phyloP scores from a whole-genome alignment of 2,797 vertebrate species.

The Coranthus polyacanthus region DNA sequence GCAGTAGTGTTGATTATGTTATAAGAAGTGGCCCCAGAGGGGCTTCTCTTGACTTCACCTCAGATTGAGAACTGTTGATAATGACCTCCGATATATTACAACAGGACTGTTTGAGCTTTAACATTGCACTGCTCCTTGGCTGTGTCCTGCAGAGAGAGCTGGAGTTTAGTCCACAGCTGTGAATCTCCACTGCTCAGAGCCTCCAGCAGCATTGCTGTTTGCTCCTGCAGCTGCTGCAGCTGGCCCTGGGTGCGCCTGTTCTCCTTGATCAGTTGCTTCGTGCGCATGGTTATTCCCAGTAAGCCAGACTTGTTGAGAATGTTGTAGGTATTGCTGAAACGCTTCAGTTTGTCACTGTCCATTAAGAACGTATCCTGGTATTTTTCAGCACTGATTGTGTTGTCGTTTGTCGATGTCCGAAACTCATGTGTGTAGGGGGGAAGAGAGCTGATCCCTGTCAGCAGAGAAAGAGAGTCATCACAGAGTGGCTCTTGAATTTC shows the following conservation, averaged over 20 bases:
- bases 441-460: conserved; percentile 40
- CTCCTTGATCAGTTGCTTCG: conserved; percentile 93
- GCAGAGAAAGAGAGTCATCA: conserved; percentile 33
- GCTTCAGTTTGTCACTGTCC: conserved; percentile 84
- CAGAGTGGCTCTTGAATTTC: conserved; percentile 42
- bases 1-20: conserved; percentile 8
- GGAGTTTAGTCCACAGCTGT: conserved; percentile 90
- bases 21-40: background rate
- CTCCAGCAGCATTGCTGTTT: conserved; percentile 90
- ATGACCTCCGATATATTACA: conserved; percentile 22
- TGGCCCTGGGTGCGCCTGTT: conserved; percentile 92
- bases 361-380: conserved; percentile 54
- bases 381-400: conserved; percentile 38
- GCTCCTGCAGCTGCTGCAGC: conserved; percentile 90
- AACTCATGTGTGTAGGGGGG: conserved; percentile 49
- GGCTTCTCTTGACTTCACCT: background rate
- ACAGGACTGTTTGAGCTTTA: conserved; percentile 44
- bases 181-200: conserved; percentile 89
- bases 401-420: conserved; percentile 33
- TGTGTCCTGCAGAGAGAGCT: conserved; percentile 84
- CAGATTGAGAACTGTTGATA: conserved; percentile 32
- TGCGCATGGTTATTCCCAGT: conserved; percentile 93
- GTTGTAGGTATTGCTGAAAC: conserved; percentile 94
- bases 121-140: conserved; percentile 50
- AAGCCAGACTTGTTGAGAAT: conserved; percentile 90